Evolutionary conservation across 2,797 vertebrate genomes (phyloP).

Genomic region (Trachurus trachurus): DNA sequence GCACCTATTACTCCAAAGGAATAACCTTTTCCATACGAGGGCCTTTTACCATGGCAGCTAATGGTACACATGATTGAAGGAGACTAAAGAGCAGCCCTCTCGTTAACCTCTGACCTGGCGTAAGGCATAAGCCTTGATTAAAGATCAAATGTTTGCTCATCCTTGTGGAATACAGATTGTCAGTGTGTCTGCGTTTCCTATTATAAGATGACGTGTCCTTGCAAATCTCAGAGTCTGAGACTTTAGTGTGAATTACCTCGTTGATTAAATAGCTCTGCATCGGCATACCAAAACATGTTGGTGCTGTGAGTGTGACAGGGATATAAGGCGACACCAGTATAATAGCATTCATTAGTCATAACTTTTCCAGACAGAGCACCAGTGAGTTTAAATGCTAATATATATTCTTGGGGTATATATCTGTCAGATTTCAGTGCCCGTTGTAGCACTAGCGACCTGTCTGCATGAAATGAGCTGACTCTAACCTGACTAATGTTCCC

Average conservation of each 20-base stretch:
- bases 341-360: constrained; percentile 51
- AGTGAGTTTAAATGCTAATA: constrained; percentile 65
- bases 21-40: neutral
- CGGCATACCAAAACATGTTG: constrained; percentile 31
- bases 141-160: neutral
- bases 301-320: constrained; percentile 25
- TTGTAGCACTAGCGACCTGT: constrained; percentile 20
- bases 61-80: neutral
- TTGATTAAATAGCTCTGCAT: constrained; percentile 31
- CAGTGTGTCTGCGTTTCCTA: constrained; percentile 19
- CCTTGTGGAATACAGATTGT: neutral
- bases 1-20: neutral
- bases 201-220: neutral
- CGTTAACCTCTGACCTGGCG: neutral
- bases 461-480: constrained; percentile 57
- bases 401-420: constrained; percentile 53
- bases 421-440: constrained; percentile 36
- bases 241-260: constrained; percentile 20
- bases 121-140: no score
- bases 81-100: neutral
- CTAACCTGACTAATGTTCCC: constrained; percentile 57
- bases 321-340: constrained; percentile 32
- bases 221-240: constrained; percentile 21
- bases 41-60: constrained; percentile 12
- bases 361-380: constrained; percentile 40